A percentile compares a stretch with the other conserved stretches of the same genome.
Evolutionary conservation across 2,113 vertebrate genomes (phyloP).

Genomic region (Chaenogobius annularis): DNA sequence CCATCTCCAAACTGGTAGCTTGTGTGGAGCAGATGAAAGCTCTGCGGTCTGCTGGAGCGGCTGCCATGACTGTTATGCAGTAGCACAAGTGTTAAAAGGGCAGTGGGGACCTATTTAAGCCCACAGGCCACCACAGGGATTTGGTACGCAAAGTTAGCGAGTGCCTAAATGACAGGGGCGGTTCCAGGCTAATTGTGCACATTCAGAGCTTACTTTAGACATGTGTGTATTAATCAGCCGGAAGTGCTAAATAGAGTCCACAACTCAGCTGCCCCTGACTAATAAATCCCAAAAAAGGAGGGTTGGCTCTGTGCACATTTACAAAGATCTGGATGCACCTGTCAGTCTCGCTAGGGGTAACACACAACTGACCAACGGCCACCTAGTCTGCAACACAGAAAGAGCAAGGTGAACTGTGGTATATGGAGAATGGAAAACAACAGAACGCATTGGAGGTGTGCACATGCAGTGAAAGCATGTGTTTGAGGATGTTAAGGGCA

Average conservation of each 20-base stretch:
- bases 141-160: conserved; percentile 54
- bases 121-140: conserved; percentile 54
- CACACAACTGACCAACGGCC: conserved; percentile 40
- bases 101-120: conserved; percentile 70
- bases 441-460: conserved; percentile 23
- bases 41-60: conserved; percentile 31
- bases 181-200: conserved; percentile 53
- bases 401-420: conserved; percentile 21
- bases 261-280: conserved; percentile 72
- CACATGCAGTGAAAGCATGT: neutral
- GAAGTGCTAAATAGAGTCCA: conserved; percentile 75
- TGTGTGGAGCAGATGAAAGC: conserved; percentile 48
- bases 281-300: conserved; percentile 70
- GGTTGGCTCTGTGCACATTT: conserved; percentile 38
- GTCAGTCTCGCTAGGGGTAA: conserved; percentile 55
- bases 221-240: conserved; percentile 64
- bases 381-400: conserved; percentile 39
- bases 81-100: conserved; percentile 72
- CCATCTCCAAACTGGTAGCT: conserved; percentile 24
- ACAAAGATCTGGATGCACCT: conserved; percentile 60
- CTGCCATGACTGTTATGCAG: conserved; percentile 50
- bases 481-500: neutral
- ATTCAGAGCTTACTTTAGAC: conserved; percentile 46
- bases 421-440: neutral
- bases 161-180: conserved; percentile 55